Base-by-base conservation (phyloP, 2,797 vertebrate species). In the Apogon hyalosoma region DNA sequence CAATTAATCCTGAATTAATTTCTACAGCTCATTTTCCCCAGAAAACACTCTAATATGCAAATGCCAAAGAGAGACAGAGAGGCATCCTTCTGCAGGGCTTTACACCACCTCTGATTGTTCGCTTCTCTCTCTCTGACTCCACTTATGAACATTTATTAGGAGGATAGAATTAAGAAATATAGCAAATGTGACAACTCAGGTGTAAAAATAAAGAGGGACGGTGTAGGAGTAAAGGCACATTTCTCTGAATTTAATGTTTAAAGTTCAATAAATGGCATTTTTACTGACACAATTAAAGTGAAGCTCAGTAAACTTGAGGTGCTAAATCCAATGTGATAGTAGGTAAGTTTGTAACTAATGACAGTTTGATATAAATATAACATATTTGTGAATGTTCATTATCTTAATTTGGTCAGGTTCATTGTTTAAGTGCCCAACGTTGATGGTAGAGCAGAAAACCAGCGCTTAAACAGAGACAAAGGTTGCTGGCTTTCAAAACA, bases 1-100 rank as follows among this genome's bases (percentile, higher is more conserved):
- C 96, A 98, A 98, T 98, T 98, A 98, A 98, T 98, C 97, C 96
- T 96, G 96, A 97, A 98, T 98, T 98, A 98, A 98, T 98, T 98
- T 97, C 96, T 96, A 97, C 96, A 97, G 96, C 96, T 96, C 96
- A 97, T 97, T 98, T 97, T 92, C 91, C 92, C 96, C 96, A 95
- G 96, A 96, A 98, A 98, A 97, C 96, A 97, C 96, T 98, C 96
- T 96, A 96, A 97, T 98, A 98, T 97, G 96, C 96, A 97, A 98
- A 99, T 98, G 95, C 95, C 95, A 96, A 95, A 92, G 95, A 95
- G 95, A 96, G 94, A 94, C 94, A 94, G 95, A 95, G 94, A 96
- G 93, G 95, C 82, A 88, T 89, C 90, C 69, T 90, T 90, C 94
- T 95, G 95, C 93, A 92, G 92, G 92, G 93, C 92, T 94, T 94